Conservation (phyloP, 2,797 vertebrate genomes). For the Rhabdophis nuchalis region DNA sequence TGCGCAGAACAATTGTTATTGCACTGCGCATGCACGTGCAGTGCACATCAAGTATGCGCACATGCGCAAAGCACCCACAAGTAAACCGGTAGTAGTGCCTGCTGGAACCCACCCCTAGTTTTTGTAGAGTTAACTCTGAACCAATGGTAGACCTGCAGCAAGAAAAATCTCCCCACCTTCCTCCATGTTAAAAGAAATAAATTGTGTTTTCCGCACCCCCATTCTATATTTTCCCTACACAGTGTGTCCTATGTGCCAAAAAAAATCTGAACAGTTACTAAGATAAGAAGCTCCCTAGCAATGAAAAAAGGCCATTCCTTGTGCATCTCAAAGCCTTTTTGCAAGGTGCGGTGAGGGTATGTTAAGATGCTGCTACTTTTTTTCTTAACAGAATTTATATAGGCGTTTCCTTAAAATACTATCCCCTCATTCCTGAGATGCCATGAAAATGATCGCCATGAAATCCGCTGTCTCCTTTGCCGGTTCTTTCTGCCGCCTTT, state of each 20-base stretch:
- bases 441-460: neutral
- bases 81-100: too few species aligned
- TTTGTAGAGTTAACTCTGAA: neutral
- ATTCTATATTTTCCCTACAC: neutral
- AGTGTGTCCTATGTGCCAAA: neutral
- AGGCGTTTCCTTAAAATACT: neutral
- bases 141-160: neutral
- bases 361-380: neutral
- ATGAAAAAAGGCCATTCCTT: neutral
- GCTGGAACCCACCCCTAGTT: neutral
- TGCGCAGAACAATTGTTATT: too few species aligned
- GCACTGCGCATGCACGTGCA: too few species aligned
- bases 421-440: neutral
- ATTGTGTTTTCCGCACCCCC: neutral
- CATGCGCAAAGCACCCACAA: too few species aligned
- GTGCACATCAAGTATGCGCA: too few species aligned
- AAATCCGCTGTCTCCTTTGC: neutral
- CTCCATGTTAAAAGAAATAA: neutral
- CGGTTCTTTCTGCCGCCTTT: neutral
- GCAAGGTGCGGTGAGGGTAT: neutral
- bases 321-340: neutral
- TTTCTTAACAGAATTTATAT: neutral
- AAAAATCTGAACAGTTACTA: neutral
- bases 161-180: neutral
- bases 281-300: neutral